Evolutionary conservation across 2,797 vertebrate genomes (phyloP), one percentile per base, ranked within the genome.

Genomic region (Coregonus suidteri): DNA sequence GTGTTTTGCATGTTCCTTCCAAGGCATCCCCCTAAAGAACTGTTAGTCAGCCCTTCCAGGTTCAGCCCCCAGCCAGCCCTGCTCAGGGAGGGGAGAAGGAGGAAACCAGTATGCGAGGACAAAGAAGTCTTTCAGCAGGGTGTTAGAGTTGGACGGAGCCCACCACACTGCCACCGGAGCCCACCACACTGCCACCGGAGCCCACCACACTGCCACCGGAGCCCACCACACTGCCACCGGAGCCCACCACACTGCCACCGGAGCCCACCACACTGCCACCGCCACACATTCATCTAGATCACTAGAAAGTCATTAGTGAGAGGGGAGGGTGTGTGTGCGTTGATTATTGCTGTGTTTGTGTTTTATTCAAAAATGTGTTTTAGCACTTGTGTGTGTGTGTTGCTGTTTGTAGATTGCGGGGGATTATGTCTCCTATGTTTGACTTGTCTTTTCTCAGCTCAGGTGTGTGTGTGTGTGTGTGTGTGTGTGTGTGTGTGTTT

Each of bases 281-380:
- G 25, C 25, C 25, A 25, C 25, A 25, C 25, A 9, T 47, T 47
- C 41, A 47, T 13, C 52, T 54, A 54, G 52, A 20, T 64, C 59
- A 64, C n/a, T 16, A 25, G 9, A 30, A 54, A 54, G 52, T 54
- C 52, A 54, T 54, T 14, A 54, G 20, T 64, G n/a, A 41, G 37
- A 41, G 37, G 7, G 37, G 37, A 0, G 37, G 1, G 59, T 11
- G 56, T 20, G 54, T 56, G 14, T 56, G 54, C 18, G 54, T n/a
- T 25, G 25, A 25, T 25, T 25, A 25, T 25, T 47, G 35, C 14
- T 47, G 35, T 30, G n/a, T 69, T 25, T 25, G 25, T 25, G 71
- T 13, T 0, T 68, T 30, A 16, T 81, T 37, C 35, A 6, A 6
- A 37, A 37, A 73, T 81, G 53, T 69, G 79, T 88, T 84, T 87